Conservation (phyloP, 2,888 invertebrate species). For the Pollenia griseotomentosa region DNA sequence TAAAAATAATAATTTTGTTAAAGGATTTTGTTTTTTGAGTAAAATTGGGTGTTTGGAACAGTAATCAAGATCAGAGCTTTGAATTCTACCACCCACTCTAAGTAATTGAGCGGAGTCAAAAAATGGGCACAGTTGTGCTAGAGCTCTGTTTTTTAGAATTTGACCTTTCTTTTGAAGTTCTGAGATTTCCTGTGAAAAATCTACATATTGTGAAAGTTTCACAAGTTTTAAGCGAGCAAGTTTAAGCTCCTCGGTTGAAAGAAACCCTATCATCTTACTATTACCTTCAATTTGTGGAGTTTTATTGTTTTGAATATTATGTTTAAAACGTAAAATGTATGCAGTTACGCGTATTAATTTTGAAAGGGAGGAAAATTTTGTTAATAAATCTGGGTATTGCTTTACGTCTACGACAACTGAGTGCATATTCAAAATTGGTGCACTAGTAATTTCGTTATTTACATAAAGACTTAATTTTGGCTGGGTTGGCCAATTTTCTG, state of each 20-base stretch:
- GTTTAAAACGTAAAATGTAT: background rate
- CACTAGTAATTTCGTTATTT: no score
- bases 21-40: slow-evolving; percentile 48
- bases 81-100: slow-evolving; percentile 59
- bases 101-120: slow-evolving; percentile 36
- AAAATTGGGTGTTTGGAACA: slow-evolving; percentile 53
- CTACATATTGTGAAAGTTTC: slow-evolving; percentile 27
- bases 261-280: slow-evolving; percentile 26
- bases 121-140: slow-evolving; percentile 30
- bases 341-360: slow-evolving; percentile 24
- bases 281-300: slow-evolving; percentile 1
- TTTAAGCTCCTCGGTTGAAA: slow-evolving; percentile 19
- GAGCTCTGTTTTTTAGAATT: background rate
- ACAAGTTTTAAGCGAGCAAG: background rate
- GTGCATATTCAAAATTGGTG: background rate
- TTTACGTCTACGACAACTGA: background rate
- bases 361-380: background rate
- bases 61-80: slow-evolving; percentile 37
- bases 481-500: no score
- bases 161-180: slow-evolving; percentile 12
- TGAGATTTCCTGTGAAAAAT: slow-evolving; percentile 30
- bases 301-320: background rate
- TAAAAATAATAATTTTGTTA: slow-evolving; percentile 51
- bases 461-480: no score
- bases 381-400: slow-evolving; percentile 8